Percentiles rank a stretch among this genome's conserved stretches.
phyloP scores from a whole-genome alignment of 2,113 vertebrate genomes.

The Catagonus wagneri region DNA sequence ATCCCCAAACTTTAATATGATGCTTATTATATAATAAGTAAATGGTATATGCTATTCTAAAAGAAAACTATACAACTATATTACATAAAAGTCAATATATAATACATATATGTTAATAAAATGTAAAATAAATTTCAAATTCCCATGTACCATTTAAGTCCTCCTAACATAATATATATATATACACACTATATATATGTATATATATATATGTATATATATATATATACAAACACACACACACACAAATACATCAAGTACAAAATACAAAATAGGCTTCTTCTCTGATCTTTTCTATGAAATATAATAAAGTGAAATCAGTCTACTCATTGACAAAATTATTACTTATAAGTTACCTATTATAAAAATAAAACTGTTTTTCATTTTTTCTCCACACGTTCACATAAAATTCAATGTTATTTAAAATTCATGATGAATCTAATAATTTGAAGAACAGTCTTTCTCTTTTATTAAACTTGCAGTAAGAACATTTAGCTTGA shows the following conservation, averaged over 20 bases:
- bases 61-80: not conserved
- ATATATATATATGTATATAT: too few relatives aligned
- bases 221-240: too few relatives aligned
- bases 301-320: slow-evolving; percentile 4
- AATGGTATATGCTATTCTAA: not conserved
- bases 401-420: slow-evolving; percentile 62
- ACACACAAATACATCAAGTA: slow-evolving; percentile 21
- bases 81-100: not conserved
- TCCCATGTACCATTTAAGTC: too few relatives aligned
- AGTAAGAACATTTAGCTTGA: not conserved
- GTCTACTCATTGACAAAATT: slow-evolving; percentile 26
- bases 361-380: slow-evolving; percentile 58
- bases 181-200: too few relatives aligned
- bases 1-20: not conserved
- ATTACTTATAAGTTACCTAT: slow-evolving; percentile 46
- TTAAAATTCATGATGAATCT: not conserved
- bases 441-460: not conserved
- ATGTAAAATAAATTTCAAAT: too few relatives aligned
- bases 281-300: slow-evolving; percentile 66
- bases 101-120: too few relatives aligned
- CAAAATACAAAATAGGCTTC: slow-evolving; percentile 51
- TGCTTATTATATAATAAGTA: not conserved
- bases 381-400: slow-evolving; percentile 40
- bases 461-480: not conserved
- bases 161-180: too few relatives aligned